Evolutionary conservation across 2,797 vertebrate genomes (phyloP).

Genomic region (Loris lydekkerianus): DNA sequence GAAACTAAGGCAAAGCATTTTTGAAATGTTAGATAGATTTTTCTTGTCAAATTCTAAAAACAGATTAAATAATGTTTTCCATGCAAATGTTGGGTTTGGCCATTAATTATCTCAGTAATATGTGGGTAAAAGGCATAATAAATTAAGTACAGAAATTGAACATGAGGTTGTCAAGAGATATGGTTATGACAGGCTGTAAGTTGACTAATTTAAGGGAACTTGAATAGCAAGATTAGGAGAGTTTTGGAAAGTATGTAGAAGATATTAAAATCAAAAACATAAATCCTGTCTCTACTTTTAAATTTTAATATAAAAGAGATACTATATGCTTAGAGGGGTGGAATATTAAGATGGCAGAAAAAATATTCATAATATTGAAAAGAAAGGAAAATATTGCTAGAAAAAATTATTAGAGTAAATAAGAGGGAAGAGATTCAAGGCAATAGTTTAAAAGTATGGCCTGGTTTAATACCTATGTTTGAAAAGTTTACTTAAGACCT

Average conservation of each 20-base stretch:
- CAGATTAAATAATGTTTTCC: slow-evolving; percentile 31
- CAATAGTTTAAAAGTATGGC: neutral
- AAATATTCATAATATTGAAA: neutral
- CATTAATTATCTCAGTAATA: slow-evolving; percentile 26
- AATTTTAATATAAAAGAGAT: neutral
- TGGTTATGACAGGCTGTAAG: neutral
- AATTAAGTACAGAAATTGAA: slow-evolving; percentile 4
- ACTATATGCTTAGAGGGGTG: neutral
- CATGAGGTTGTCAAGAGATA: neutral
- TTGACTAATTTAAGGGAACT: neutral
- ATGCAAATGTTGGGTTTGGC: slow-evolving; percentile 1
- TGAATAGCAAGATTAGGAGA: neutral
- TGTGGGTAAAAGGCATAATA: neutral
- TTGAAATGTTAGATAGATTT: slow-evolving; percentile 54
- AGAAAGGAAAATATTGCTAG: neutral
- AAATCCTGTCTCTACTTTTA: neutral
- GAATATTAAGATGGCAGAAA: neutral
- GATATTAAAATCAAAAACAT: neutral
- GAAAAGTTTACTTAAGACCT: no score
- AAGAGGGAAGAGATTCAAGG: neutral
- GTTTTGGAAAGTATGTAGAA: neutral
- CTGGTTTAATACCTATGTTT: neutral
- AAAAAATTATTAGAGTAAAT: neutral
- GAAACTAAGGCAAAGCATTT: neutral
- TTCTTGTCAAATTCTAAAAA: neutral